Base-by-base conservation (phyloP, 2,888 invertebrate genomes). In the Chymomyza amoena region DNA sequence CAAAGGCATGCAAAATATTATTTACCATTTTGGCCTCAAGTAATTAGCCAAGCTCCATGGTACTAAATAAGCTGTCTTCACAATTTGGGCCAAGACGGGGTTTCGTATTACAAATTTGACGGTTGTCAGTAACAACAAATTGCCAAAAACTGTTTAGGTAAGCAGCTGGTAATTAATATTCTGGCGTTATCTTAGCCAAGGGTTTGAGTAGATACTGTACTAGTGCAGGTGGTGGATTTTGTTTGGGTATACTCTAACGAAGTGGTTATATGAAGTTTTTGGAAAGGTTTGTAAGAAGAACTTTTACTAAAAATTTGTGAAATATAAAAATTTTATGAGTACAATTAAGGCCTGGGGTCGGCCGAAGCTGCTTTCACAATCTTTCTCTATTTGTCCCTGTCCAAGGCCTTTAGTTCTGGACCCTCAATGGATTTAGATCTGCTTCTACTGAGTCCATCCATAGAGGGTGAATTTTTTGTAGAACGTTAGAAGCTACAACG, bases 151-250 rank as follows among this genome's bases (percentile, higher is more conserved):
- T 74, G 70, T 69, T 78, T 71, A 69, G 76, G 59, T 76, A 76
- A 76, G 73, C 76, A 74, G 64, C 76, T 5, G 64, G 80, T 80
- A 80, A 80, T 80, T 80, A 82, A 80, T 80, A 80, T 81, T 84
- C 68, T 69, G 71, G 64, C 71, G 25, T 45, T 57, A 57, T 57
- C 57, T 57, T 18, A 13, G n/a, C 13, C 4, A 45, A 57, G 15
- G 18, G 20, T 57, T 18, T 25, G 57, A 56, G 57, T 57, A 25
- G 57, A 25, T 32, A 13, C 28, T 4, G 1, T 54, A 1, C 18
- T 54, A 9, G 54, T n/a, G 15, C 54, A 54, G 20, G 20, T 13
- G 39, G 39, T 45, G 13, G 13, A 13, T 0, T 45, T 45, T n/a
- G n/a, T 13, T 45, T 45, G 10, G 39, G 13, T 4, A 45, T 45